Evolutionary conservation across 1,140 invertebrate species (phyloP).

Genomic region (Mizuhopecten yessoensis): DNA sequence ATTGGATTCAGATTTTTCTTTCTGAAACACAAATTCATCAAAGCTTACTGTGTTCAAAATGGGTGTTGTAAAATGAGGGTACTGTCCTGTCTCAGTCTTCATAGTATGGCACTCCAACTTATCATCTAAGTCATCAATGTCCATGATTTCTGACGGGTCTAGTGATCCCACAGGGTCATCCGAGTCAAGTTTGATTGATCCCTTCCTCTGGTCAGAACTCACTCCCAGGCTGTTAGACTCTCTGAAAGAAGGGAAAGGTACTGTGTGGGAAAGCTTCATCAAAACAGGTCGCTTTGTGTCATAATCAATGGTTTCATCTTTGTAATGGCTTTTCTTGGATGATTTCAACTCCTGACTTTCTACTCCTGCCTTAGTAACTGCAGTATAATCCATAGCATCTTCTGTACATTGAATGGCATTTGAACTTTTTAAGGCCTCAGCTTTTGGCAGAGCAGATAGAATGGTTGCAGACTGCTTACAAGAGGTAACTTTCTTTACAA

Average conservation of each 20-base stretch:
- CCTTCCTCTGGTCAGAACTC: not conserved
- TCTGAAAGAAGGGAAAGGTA: not conserved
- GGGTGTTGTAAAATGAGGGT: too few species aligned
- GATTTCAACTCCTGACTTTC: not conserved
- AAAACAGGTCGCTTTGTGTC: not conserved
- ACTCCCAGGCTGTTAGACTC: not conserved
- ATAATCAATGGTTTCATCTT: not conserved
- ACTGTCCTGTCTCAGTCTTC: not conserved
- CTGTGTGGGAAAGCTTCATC: not conserved
- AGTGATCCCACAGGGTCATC: not conserved
- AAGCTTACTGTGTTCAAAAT: not conserved
- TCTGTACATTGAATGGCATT: not conserved
- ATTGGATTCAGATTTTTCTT: not conserved
- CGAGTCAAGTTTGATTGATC: not conserved
- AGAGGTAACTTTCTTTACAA: not conserved
- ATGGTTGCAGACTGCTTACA: not conserved
- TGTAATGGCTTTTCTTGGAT: not conserved
- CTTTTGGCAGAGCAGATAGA: too few species aligned
- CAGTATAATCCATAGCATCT: not conserved
- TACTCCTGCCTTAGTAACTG: not conserved
- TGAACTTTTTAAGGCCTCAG: not conserved
- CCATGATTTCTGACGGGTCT: not conserved
- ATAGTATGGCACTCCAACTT: not conserved
- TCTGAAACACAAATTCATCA: not conserved
- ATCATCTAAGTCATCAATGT: not conserved